These are phyloP conservation scores for Danio jaintianensis DNA, from an alignment of 2,797 vertebrate genomes.

Conservation along the genomic window DNA sequence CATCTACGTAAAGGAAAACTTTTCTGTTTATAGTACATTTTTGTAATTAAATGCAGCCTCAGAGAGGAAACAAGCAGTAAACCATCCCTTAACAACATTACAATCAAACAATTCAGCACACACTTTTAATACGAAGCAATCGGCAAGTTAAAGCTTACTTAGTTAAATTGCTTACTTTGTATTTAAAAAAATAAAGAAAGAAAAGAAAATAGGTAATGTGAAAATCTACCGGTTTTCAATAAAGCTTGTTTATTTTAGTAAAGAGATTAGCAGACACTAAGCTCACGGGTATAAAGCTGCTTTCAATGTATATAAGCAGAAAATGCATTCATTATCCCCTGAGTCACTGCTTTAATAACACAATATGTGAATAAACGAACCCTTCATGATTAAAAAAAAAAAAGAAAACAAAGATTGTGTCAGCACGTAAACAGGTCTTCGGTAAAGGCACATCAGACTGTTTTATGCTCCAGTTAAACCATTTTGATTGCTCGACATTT, in stretches of 20 bases:
- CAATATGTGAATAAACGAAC: slow-evolving; percentile 67
- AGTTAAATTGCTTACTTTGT: slow-evolving; percentile 49
- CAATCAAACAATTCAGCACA: slow-evolving; percentile 1
- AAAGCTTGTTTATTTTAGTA: slow-evolving; percentile 72
- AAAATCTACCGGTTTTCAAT: slow-evolving; percentile 57
- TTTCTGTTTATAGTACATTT: too few species aligned
- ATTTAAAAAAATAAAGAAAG: slow-evolving; percentile 26
- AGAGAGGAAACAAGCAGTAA: slow-evolving; percentile 7
- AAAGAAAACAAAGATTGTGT: slow-evolving; percentile 10
- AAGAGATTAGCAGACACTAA: slow-evolving; percentile 78
- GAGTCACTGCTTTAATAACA: slow-evolving; percentile 67
- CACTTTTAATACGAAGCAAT: background rate
- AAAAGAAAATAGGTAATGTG: slow-evolving; percentile 42
- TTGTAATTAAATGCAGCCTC: too few species aligned
- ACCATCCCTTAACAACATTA: slow-evolving; percentile 8
- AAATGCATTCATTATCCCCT: slow-evolving; percentile 80
- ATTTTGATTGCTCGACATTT: slow-evolving; percentile 63
- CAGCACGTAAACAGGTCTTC: slow-evolving; percentile 17
- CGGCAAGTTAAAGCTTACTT: slow-evolving; percentile 19
- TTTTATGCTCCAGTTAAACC: slow-evolving; percentile 54
- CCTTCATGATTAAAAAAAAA: slow-evolving; percentile 59
- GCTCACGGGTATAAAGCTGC: slow-evolving; percentile 71
- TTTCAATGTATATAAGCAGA: slow-evolving; percentile 69
- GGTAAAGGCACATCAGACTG: slow-evolving; percentile 22
- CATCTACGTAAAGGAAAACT: too few species aligned